These are phyloP conservation scores for Crocuta crocuta DNA, from an alignment of 2,113 vertebrate genomes.

Conservation along the genomic window DNA sequence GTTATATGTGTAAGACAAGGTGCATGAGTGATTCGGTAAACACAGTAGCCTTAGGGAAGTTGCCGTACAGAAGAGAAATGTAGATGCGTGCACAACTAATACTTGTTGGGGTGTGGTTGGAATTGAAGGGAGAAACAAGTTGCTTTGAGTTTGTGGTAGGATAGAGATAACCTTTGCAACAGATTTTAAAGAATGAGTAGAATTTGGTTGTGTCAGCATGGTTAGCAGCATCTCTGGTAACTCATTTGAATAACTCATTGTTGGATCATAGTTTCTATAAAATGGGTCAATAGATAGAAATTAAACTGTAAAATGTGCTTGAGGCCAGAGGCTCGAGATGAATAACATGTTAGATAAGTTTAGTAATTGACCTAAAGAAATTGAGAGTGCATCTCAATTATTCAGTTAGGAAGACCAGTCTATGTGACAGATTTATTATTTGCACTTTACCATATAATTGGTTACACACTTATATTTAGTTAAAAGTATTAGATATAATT, in stretches of 20 bases:
- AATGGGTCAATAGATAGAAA: neutral
- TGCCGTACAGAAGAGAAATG: neutral
- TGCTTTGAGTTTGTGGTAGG: neutral
- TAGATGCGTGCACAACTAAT: neutral
- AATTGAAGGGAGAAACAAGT: neutral
- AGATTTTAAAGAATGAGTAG: conserved; percentile 27
- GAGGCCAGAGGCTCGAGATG: neutral
- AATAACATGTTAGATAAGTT: neutral
- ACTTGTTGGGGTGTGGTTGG: neutral
- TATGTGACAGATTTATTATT: neutral
- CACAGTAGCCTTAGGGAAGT: neutral
- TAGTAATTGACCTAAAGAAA: neutral
- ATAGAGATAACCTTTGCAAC: neutral
- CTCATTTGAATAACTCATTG: neutral
- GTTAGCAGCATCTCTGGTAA: neutral
- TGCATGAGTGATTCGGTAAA: neutral
- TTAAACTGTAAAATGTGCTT: conserved; percentile 30
- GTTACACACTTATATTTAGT: neutral
- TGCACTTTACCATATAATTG: neutral
- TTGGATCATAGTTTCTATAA: conserved; percentile 36
- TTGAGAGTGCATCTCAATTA: neutral
- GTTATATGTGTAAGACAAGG: neutral
- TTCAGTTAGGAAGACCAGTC: neutral
- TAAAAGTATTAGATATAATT: neutral
- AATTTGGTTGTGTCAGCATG: neutral